phyloP scores from a whole-genome alignment of 2,113 vertebrate genomes.

The Marcusenius ussheri region DNA sequence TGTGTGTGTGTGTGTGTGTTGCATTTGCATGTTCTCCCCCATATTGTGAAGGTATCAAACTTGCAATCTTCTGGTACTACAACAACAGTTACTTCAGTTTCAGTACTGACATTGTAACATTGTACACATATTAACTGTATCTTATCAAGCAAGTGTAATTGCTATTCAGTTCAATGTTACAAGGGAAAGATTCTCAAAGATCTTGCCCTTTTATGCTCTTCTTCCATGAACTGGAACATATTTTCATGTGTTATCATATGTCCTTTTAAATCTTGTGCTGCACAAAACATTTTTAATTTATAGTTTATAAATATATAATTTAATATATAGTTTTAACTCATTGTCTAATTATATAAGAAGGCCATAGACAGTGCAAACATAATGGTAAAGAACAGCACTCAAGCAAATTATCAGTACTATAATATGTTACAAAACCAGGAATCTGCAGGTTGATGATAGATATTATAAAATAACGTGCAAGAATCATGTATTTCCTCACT shows the following conservation, averaged over 20 bases:
- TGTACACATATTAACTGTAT: background rate
- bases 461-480: background rate
- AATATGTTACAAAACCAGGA: background rate
- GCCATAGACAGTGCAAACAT: background rate
- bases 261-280: background rate
- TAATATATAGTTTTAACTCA: background rate
- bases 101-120: background rate
- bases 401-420: background rate
- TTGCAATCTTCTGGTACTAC: background rate
- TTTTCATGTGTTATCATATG: background rate
- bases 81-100: background rate
- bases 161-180: background rate
- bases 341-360: background rate
- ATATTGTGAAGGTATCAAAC: background rate
- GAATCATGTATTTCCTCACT: background rate
- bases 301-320: background rate
- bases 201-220: background rate
- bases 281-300: background rate
- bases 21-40: background rate
- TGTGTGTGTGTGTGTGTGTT: background rate
- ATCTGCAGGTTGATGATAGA: background rate
- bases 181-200: background rate
- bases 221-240: background rate
- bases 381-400: background rate
- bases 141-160: background rate